A percentile compares a stretch with the other conserved stretches of the same genome.
Conservation (phyloP, 2,888 invertebrate genomes). For the Tridacna gigas region DNA sequence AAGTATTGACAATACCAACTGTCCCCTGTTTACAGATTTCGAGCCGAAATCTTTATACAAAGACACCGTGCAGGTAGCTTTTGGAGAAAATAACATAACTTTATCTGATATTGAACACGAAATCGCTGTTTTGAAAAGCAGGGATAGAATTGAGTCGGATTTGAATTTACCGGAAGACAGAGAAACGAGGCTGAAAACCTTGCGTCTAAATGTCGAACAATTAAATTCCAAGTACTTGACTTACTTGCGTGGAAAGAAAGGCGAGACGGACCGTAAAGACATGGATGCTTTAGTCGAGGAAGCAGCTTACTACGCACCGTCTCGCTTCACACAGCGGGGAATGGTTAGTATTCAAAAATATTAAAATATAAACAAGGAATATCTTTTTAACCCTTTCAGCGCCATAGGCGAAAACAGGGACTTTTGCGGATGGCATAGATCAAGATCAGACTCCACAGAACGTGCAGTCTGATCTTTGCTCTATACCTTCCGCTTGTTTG, state of each 20-base stretch:
- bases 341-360: conserved; percentile 69
- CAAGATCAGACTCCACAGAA: too few species aligned
- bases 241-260: conserved; percentile 40
- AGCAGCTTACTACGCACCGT: conserved; percentile 54
- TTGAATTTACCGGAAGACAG: conserved; percentile 63
- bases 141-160: conserved; percentile 60
- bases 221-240: conserved; percentile 48
- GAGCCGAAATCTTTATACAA: not conserved
- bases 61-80: not conserved
- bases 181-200: conserved; percentile 47
- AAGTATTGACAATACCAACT: conserved; percentile 42
- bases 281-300: conserved; percentile 46
- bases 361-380: too few species aligned
- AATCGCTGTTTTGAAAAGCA: conserved; percentile 60
- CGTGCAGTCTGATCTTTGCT: too few species aligned
- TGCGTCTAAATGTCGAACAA: conserved; percentile 53
- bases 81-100: conserved; percentile 19
- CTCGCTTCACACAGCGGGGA: conserved; percentile 65
- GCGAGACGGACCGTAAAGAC: conserved; percentile 31
- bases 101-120: conserved; percentile 42
- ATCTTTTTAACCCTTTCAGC: too few species aligned
- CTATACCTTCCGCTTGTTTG: too few species aligned
- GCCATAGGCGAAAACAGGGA: too few species aligned
- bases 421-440: too few species aligned
- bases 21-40: conserved; percentile 5